Evolutionary conservation across 2,888 invertebrate species (phyloP).

Genomic region (Cistogaster globosa): DNA sequence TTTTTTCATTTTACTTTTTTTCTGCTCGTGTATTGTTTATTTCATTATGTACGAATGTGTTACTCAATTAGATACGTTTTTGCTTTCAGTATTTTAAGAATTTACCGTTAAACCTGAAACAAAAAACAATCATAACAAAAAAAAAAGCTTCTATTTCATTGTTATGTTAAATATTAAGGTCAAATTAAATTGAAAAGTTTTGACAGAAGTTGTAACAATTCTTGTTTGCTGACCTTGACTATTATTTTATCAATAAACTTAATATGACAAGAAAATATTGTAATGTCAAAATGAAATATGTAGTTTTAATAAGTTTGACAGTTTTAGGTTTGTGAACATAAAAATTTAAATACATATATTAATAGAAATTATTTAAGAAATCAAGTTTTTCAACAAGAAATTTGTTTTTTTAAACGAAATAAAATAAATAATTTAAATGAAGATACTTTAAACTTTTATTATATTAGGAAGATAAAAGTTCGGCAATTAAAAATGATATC

Average conservation of each 20-base stretch:
- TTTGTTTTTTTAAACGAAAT: too few species aligned
- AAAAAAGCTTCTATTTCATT: background rate
- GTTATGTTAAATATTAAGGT: background rate
- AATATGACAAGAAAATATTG: background rate
- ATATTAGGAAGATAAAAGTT: too few species aligned
- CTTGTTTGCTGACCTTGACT: background rate
- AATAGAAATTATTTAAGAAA: background rate
- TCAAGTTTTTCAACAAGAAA: too few species aligned
- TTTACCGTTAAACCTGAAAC: background rate
- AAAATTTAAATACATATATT: background rate
- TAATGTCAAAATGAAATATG: background rate
- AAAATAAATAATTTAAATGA: too few species aligned
- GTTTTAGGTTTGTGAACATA: background rate
- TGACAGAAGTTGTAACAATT: background rate
- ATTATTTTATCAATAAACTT: constrained; percentile 54
- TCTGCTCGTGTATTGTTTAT: constrained; percentile 10
- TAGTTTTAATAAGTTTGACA: background rate
- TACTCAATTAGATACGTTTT: background rate
- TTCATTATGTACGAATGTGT: background rate
- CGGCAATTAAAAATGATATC: too few species aligned
- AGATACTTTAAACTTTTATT: too few species aligned
- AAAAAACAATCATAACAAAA: background rate
- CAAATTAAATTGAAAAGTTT: constrained; percentile 4
- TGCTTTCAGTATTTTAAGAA: background rate
- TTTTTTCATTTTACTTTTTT: constrained; percentile 24